phyloP scores from a whole-genome alignment of 2,113 vertebrate genomes.

The Casuarius casuarius region DNA sequence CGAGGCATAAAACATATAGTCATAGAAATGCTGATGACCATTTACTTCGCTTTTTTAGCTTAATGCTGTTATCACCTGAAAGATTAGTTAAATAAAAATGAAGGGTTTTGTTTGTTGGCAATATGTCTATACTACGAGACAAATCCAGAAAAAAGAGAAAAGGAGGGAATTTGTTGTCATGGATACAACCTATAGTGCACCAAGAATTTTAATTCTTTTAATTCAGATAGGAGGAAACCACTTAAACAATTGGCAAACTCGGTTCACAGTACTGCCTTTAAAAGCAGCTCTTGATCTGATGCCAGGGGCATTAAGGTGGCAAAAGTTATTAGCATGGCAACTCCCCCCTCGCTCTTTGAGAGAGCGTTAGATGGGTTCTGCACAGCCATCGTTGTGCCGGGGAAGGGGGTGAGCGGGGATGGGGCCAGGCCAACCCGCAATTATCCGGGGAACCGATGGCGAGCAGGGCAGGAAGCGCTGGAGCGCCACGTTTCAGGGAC shows the following conservation, averaged over 20 bases:
- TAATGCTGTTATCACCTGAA: neutral
- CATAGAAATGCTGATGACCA: neutral
- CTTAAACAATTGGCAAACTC: slow-evolving; percentile 2
- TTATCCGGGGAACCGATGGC: neutral
- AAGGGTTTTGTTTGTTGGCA: neutral
- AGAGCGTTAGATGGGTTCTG: neutral
- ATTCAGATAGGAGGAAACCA: neutral
- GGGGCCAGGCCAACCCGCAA: neutral
- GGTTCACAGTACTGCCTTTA: neutral
- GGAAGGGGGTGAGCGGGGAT: neutral
- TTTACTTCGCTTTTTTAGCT: neutral
- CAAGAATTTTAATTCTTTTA: slow-evolving; percentile 52
- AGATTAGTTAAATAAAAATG: neutral
- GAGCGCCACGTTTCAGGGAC: fast-evolving
- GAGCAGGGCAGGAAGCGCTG: neutral
- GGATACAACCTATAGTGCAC: slow-evolving; percentile 31
- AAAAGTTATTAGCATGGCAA: neutral
- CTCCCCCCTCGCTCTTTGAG: neutral
- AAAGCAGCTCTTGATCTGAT: neutral
- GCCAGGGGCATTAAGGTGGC: neutral
- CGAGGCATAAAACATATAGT: neutral
- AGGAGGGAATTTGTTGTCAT: slow-evolving; percentile 39
- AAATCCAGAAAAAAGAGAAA: neutral
- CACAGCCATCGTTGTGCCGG: neutral
- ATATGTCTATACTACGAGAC: neutral